Conservation (phyloP, 2,797 vertebrate genomes). For the Mus spretus region DNA sequence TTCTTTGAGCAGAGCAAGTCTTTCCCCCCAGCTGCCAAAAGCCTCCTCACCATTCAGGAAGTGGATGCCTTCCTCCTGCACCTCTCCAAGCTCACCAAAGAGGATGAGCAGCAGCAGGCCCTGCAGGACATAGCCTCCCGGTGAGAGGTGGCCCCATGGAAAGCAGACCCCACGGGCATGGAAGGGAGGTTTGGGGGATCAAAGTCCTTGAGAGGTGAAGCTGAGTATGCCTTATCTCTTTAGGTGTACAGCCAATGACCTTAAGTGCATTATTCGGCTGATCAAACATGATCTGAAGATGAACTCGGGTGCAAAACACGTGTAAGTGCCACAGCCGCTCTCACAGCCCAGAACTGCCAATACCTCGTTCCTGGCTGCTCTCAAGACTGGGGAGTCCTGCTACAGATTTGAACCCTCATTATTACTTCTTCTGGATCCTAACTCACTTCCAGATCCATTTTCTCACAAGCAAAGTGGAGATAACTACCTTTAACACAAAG, state of each 20-base stretch:
- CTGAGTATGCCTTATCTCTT: background rate
- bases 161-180: background rate
- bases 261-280: conserved; percentile 97
- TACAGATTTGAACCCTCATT: conserved; percentile 22
- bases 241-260: conserved; percentile 97
- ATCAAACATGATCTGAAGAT: conserved; percentile 99
- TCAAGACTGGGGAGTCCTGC: background rate
- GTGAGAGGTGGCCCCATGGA: conserved; percentile 83
- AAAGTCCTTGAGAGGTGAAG: conserved; percentile 10
- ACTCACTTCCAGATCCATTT: background rate
- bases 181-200: background rate
- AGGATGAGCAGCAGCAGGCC: conserved; percentile 97
- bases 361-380: background rate
- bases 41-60: conserved; percentile 97
- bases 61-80: conserved; percentile 94
- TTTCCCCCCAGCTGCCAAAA: conserved; percentile 95
- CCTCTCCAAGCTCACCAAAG: conserved; percentile 96
- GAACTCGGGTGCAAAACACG: conserved; percentile 98
- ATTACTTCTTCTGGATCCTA: background rate
- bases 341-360: background rate
- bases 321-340: conserved; percentile 90
- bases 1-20: conserved; percentile 96
- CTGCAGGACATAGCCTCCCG: conserved; percentile 94
- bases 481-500: background rate
- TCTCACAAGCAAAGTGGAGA: background rate